Base-by-base conservation (phyloP, 2,113 vertebrate species). In the Neodontobutis hainanensis region DNA sequence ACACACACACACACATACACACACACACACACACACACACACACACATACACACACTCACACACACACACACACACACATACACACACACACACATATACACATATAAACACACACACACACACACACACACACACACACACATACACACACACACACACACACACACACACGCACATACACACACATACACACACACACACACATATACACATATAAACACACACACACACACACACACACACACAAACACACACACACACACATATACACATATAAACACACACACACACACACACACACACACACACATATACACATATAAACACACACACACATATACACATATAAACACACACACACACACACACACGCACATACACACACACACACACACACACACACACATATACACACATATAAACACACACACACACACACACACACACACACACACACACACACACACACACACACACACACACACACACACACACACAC, bases 41-140 rank as follows among this genome's bases (percentile, higher is more conserved):
- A 27, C 19, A 27, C 19, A 27, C 19, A 27, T 3, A 27, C 19
- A 27, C 19, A 27, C 19, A 27, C 19, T 2, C 19, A 27, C 92
- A 93, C 92, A 91, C 1, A 94, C 93, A 95, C 94, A 95, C 93
- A 95, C 87, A 92, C 93, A 93, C 93, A 94, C 93, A 92, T 88
- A 91, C 92, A 93, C 94, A 93, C 94, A 88, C 91, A 92, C 91
- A 92, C 93, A 95, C 94, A 95, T 93, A 95, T 87, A 92, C 93
- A 93, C 92, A 94, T 93, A 94, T n/a, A n/a, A n/a, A n/a, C 93
- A 95, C 94, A 95, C 93, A 95, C 87, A 92, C 93, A 93, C 92
- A 94, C 93, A 57, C 6, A 40, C 35, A 40, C 35, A 10, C 8
- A 10, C 9, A 58, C 4, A 58, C 92, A 94, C 94, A 19, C 8